A percentile compares a stretch with the other conserved stretches of the same genome.
Conservation (phyloP, 2,113 vertebrate species). For the Podilymbus podiceps region DNA sequence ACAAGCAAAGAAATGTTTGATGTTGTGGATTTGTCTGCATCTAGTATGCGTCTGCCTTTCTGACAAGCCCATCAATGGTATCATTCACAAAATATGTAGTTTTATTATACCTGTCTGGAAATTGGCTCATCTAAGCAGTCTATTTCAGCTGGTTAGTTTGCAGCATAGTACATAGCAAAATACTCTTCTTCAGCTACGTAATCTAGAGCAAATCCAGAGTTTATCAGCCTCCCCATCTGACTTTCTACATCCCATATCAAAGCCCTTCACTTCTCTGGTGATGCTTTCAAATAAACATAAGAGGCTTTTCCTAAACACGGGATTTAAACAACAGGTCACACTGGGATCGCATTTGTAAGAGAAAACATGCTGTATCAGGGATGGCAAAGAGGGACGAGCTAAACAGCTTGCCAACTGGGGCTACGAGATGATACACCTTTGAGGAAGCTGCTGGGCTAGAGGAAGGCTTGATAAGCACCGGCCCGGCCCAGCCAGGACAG, state of each 20-base stretch:
- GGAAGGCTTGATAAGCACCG: not conserved
- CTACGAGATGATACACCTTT: not conserved
- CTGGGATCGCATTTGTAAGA: not conserved
- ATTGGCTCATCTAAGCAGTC: not conserved
- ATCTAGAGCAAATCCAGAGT: not conserved
- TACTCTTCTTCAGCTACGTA: not conserved
- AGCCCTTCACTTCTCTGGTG: not conserved
- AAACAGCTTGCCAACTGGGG: not conserved
- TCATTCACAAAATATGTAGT: not conserved
- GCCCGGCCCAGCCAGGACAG: not conserved
- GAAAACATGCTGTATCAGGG: not conserved
- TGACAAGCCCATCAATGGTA: not conserved
- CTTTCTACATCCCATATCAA: not conserved
- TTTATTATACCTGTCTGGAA: not conserved
- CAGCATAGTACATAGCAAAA: not conserved
- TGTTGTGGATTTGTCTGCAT: not conserved
- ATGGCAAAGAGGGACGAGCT: not conserved
- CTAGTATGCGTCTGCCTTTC: not conserved
- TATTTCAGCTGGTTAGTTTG: not conserved
- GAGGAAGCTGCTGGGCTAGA: not conserved
- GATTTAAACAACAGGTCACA: not conserved
- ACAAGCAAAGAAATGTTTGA: accelerated
- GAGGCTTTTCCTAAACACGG: not conserved
- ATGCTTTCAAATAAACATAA: not conserved
- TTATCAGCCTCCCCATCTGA: not conserved